Base-by-base conservation (phyloP, 35 echinoderm and acorn worm genomes). In the Eucidaris tribuloides region DNA sequence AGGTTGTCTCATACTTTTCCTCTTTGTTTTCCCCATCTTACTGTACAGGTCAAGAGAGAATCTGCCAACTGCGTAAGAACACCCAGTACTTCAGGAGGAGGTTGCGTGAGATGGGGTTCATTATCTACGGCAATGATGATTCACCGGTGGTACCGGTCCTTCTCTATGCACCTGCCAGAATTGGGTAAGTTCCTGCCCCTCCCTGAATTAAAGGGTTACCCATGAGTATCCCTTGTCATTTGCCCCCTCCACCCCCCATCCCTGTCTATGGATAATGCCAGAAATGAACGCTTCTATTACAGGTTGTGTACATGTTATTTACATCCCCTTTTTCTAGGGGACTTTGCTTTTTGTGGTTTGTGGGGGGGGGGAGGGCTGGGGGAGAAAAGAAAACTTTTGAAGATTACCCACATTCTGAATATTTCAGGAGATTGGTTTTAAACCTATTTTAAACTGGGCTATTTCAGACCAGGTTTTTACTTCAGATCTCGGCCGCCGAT, bases 61-160 rank as follows among this genome's bases (percentile, higher is more conserved):
- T 92, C 17, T 50, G 57, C 55, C 23, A 59, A 44, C 78, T 98
- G 23, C 79, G 55, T 4, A 85, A 58, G 78, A 93, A 98, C 58
- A 81, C 82, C 14, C 82, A 37, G 50, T 98, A 98, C 78, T 98
- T 98, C 83, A 83, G 95, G 30, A 45, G 80, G 55, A 76, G 79
- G 29, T 23, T 93, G 44, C 85, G 85, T 27, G 79, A 98, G 66
- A 46, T 93, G 66, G 95, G 95, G 14, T 93, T 84, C 71, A 90
- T 98, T 45, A 78, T 98, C 66, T 98, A 98, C 74, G 95, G 95
- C 29, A 92, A 98, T 77, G 82, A 98, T 35, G 95, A 92, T 52
- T 98, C 95, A 1, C 95, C 95, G 6, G 95, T 98, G 0, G 86
- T 98, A 33, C 95, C 95, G 31, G 28, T 98, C 7, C 55, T 98